These are phyloP conservation scores for Arrhopalites spinosus DNA, from an alignment of 2,888 invertebrate genomes.

Conservation along the genomic window DNA sequence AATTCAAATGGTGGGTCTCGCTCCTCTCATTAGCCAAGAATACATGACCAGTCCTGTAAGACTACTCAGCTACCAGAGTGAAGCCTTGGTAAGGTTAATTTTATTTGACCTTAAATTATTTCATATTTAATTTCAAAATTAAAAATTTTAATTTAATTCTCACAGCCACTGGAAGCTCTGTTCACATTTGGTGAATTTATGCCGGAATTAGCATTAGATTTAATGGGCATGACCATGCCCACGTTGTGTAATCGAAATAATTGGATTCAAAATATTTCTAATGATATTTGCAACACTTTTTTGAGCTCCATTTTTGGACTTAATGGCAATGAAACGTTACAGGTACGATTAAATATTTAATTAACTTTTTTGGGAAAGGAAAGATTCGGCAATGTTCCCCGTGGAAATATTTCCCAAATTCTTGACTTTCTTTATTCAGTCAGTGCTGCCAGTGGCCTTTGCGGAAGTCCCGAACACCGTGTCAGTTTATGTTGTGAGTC, in stretches of 20 bases:
- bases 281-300: neutral
- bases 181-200: too few species aligned
- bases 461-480: neutral
- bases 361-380: neutral
- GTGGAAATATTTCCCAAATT: neutral
- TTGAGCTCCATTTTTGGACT: neutral
- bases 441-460: neutral
- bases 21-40: neutral
- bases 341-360: neutral
- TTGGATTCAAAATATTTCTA: neutral
- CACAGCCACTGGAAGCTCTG: too few species aligned
- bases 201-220: too few species aligned
- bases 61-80: too few species aligned
- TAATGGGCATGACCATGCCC: too few species aligned
- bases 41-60: neutral
- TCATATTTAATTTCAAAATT: too few species aligned
- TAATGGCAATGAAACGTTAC: neutral
- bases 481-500: neutral
- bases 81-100: too few species aligned
- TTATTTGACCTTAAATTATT: too few species aligned
- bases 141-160: too few species aligned
- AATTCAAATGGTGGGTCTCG: neutral
- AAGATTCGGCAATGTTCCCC: neutral
- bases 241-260: too few species aligned
- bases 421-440: neutral